Evolutionary conservation across 2,113 vertebrate species (phyloP).

Genomic region (Garra rufa): DNA sequence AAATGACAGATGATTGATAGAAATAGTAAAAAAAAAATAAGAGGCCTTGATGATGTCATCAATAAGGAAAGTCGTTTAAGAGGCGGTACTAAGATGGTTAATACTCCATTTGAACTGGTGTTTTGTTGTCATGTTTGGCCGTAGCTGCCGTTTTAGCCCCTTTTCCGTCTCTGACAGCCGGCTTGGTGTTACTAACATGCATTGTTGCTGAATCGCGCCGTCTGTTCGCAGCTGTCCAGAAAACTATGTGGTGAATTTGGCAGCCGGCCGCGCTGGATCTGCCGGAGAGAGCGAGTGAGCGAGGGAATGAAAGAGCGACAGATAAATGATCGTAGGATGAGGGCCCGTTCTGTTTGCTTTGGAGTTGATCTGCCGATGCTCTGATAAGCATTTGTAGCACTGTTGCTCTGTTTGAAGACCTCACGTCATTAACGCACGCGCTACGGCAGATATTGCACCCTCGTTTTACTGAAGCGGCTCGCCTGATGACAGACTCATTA

Average conservation of each 20-base stretch:
- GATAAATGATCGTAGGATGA: background rate
- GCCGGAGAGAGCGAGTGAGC: background rate
- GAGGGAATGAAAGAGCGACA: background rate
- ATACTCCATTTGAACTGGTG: too few species aligned
- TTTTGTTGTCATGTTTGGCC: background rate
- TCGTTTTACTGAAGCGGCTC: background rate
- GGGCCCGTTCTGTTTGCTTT: conserved; percentile 36
- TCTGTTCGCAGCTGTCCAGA: conserved; percentile 77
- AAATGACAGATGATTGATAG: too few species aligned
- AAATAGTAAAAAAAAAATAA: too few species aligned
- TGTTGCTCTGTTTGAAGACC: background rate
- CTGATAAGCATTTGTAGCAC: background rate
- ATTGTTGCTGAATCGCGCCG: conserved; percentile 68
- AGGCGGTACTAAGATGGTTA: too few species aligned
- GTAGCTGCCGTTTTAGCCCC: conserved; percentile 37
- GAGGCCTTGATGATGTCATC: background rate
- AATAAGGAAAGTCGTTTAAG: background rate
- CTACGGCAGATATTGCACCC: background rate
- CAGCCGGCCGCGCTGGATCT: conserved; percentile 50
- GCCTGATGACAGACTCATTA: conserved; percentile 16
- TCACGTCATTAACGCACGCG: background rate
- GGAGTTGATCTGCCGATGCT: background rate
- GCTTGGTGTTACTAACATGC: conserved; percentile 57
- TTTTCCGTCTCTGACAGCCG: conserved; percentile 52
- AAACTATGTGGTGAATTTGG: conserved; percentile 58